Evolutionary conservation across 1,140 invertebrate species (phyloP), one percentile per base, ranked within the genome.

Genomic region (Andricus grossulariae): DNA sequence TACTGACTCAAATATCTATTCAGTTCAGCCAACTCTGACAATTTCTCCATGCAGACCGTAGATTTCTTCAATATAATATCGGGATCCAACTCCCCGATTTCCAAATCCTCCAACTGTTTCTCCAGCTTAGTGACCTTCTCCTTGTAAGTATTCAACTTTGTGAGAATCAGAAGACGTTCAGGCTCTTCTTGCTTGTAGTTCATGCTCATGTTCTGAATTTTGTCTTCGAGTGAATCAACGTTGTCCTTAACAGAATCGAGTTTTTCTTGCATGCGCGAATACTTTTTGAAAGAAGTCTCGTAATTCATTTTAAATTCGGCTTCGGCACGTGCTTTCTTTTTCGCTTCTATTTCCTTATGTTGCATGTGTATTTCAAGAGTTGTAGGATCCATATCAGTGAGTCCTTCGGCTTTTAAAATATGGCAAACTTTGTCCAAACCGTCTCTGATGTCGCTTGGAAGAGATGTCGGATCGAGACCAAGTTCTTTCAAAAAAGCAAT

Each of bases 111-210:
- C 16, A 90, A 73, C 13, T 85, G 81, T 8, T 73, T 13, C 11
- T 87, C 82, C 18, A 90, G 66, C 55, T 85, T 83, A 18, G 87
- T 50, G 15, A 82, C 70, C 18, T 84, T 77, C 18, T 84, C 77
- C 55, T 84, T 73, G 74, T 90, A 91, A 16, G 90, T 85, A 5
- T 77, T 77, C 19, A 91, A 71, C 66, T 84, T 90, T 13, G 76
- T 80, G 19, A 80, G 71, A 49, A 87, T 81, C 4, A 85, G 77
- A 73, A 87, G 70, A 15, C 81, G 74, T 50, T 87, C 81, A n/a
- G 80, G 73, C 75, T 83, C 78, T 8, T 81, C 74, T 39, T 84
- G 79, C 11, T 89, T 84, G 32, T 84, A 77, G 2, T 79, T 77
- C 11, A 77, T 54, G 13, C 60, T 32, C n/a, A 82, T 75, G 3